Evolutionary conservation across 2,797 vertebrate species (phyloP).

Genomic region (Poliocrania exsul): DNA sequence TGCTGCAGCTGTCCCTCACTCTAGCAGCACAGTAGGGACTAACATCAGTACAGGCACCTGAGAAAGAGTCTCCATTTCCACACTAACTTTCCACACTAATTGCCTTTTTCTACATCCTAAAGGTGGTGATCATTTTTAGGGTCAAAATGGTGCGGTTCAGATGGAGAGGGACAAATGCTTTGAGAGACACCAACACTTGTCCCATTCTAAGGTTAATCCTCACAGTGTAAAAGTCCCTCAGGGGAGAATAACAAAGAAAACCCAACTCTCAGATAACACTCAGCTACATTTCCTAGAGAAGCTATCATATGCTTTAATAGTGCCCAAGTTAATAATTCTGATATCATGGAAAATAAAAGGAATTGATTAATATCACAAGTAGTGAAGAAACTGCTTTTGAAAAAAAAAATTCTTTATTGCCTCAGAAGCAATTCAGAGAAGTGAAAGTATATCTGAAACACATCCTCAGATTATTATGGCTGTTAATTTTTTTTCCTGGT

Average conservation of each 20-base stretch:
- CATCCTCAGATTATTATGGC: neutral
- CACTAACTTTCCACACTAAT: neutral
- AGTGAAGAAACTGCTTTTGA: neutral
- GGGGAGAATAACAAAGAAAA: neutral
- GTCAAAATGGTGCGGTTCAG: neutral
- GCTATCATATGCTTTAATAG: neutral
- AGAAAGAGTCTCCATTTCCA: neutral
- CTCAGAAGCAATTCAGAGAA: neutral
- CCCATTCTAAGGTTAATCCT: neutral
- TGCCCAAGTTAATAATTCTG: neutral
- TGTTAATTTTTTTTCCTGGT: neutral
- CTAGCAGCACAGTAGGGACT: neutral
- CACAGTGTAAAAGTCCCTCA: neutral
- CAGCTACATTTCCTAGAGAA: neutral
- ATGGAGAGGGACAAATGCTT: neutral
- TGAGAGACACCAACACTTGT: neutral
- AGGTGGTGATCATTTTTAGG: neutral
- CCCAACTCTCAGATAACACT: neutral
- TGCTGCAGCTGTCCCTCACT: neutral
- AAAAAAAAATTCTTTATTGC: neutral
- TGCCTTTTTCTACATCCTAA: neutral
- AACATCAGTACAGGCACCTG: neutral
- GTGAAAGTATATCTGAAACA: neutral
- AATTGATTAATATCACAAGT: neutral
- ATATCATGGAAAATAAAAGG: neutral